Evolutionary conservation across 2,888 invertebrate species (phyloP), one percentile per base, ranked within the genome.

Genomic region (Trachelus troglodyta): DNA sequence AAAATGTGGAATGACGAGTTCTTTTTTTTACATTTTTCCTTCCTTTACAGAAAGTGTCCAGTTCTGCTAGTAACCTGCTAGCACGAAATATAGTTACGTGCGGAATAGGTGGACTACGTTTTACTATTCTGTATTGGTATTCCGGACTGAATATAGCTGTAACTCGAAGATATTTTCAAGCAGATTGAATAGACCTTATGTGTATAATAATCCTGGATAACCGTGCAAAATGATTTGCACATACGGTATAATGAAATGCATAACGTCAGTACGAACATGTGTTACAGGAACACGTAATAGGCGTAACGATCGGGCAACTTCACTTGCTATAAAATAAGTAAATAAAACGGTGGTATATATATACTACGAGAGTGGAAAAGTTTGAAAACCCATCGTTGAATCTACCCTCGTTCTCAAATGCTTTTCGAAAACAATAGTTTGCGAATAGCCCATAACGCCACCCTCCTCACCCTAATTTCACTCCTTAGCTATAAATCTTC

Each of bases 351-450:
- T 23, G 23, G 23, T 23, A 56, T 56, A 56, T 35, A 35, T 12
- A 12, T 23, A 56, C 56, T 23, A 9, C 9, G 56, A 23, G 23
- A 56, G 56, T 23, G 56, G 56, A 56, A 56, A 56, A 56, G 56
- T 56, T 56, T 9, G 23, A 56, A 56, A 23, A 23, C 15, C 23
- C 33, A 34, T 71, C 34, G 71, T 34, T 31, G 33, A 11, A 33
- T 30, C 71, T 31, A 71, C 71, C 71, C 71, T 34, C 71, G 71
- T 71, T 71, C 33, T 31, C 31, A 34, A 71, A 34, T 34, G 71
- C 23, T 71, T 71, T 71, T 71, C 11, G 71, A 71, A 71, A 71
- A 71, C 71, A 71, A 71, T 71, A 71, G 71, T 71, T 71, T 34
- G 71, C 71, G 71, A 71, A 71, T 71, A 11, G 71, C 33, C 71